Percentiles rank a stretch among this genome's conserved stretches.
These are phyloP conservation scores for Thelaira solivaga DNA, from an alignment of 2,888 invertebrate genomes.

Conservation along the genomic window DNA sequence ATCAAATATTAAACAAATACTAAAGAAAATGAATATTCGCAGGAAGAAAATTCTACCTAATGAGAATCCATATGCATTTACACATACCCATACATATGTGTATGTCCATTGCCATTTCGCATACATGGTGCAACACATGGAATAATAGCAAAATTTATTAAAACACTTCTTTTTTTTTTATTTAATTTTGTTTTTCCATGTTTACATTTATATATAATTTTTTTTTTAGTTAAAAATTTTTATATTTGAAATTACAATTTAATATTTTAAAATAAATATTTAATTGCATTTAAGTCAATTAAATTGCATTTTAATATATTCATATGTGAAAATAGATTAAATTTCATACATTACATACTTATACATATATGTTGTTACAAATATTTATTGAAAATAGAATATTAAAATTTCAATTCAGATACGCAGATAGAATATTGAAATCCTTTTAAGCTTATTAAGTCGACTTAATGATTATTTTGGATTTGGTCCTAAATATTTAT, in stretches of 20 bases:
- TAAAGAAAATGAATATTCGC: conserved; percentile 42
- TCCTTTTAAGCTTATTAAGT: too few relatives aligned
- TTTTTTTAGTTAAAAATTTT: not conserved
- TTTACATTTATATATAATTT: too few relatives aligned
- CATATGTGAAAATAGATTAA: not conserved
- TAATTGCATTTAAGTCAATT: not conserved
- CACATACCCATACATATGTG: not conserved
- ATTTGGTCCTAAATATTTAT: too few relatives aligned
- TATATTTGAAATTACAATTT: not conserved
- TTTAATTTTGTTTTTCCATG: not conserved
- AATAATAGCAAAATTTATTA: not conserved
- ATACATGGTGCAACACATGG: not conserved
- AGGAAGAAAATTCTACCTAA: conserved; percentile 10
- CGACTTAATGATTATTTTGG: too few relatives aligned
- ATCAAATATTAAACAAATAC: conserved; percentile 12
- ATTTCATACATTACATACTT: too few relatives aligned
- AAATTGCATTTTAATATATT: not conserved
- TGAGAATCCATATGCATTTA: conserved; percentile 8
- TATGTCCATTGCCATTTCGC: not conserved
- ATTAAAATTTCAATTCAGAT: too few relatives aligned
- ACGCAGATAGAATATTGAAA: too few relatives aligned
- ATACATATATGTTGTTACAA: too few relatives aligned
- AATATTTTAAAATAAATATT: not conserved
- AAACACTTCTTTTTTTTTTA: not conserved
- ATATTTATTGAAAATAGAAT: too few relatives aligned